phyloP scores from a whole-genome alignment of 2,113 vertebrate species.

The Rafetus swinhoei region DNA sequence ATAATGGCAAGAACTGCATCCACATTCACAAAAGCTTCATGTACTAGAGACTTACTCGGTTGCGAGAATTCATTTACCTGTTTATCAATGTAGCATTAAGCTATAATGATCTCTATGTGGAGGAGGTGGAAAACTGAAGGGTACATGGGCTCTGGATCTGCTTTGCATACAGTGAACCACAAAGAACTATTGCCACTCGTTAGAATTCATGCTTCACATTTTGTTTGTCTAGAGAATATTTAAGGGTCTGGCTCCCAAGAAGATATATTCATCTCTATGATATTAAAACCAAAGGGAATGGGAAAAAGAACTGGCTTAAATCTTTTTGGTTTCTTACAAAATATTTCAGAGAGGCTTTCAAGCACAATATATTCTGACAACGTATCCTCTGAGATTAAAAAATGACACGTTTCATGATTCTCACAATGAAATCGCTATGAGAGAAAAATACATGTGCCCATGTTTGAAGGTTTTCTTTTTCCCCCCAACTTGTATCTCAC shows the following conservation, averaged over 20 bases:
- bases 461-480: neutral
- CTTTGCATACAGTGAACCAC: neutral
- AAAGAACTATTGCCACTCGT: conserved; percentile 34
- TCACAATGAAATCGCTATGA: neutral
- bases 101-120: neutral
- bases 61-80: conserved; percentile 58
- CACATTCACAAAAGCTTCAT: conserved; percentile 36
- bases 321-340: conserved; percentile 32
- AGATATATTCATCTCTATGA: neutral
- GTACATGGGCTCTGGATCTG: neutral
- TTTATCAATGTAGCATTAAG: conserved; percentile 9
- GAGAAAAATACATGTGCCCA: neutral
- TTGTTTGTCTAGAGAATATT: conserved; percentile 34
- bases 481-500: neutral
- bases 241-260: neutral
- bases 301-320: neutral
- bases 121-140: neutral
- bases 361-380: conserved; percentile 44
- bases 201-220: neutral
- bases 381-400: conserved; percentile 27
- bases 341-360: conserved; percentile 57
- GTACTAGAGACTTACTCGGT: conserved; percentile 27
- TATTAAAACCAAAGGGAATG: neutral
- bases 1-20: conserved; percentile 42
- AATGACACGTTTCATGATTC: conserved; percentile 34